Base-by-base conservation (phyloP, 2,888 invertebrate genomes). In the Hesperia comma region DNA sequence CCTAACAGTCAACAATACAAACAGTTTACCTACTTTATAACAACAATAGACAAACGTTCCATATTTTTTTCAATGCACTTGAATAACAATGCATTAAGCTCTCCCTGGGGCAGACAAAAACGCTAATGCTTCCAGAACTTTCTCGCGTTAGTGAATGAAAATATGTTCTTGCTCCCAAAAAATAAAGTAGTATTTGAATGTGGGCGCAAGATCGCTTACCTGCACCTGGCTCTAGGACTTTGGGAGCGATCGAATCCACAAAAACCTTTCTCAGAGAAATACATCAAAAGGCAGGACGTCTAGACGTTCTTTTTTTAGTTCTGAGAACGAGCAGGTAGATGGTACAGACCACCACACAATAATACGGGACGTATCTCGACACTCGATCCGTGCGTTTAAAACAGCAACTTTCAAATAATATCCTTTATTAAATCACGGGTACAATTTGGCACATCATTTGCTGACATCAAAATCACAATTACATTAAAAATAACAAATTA, bases 221-320 rank as follows among this genome's bases (percentile, higher is more conserved):
- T 91, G 91, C 91, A 85, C 77, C 83, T 85, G 85, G 84, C 82
- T 77, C 86, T 88, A 88, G 89, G 82, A 77, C 81, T 83, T 83
- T 84, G 80, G 80, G 82, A 83, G 84, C 82, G 81, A 83, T 84
- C 81, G 79, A 80, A 83, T 81, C 76, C 78, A 85, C 84, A 90
- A 90, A 90, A 91, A 88, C 84, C 72, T 81, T 85, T 84, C 79
- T 80, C 84, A 85, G 86, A 87, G 86, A 88, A 88, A 87, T 83
- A 83, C 82, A 83, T 88, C 82, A 82, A 85, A 84, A 86, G 84
- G 83, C 90, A 92, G 90, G 89, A 86, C 86, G 90, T 91, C 92
- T 92, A 92, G 92, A 91, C 88, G 74, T 82, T 78, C 73, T 80
- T 88, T 88, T 86, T 84, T 86, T 78, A 76, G 71, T 88, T 89